Percentiles rank a stretch among this genome's conserved stretches.
Conservation (phyloP, 30 jellyfish, hydroid and myxozoan species). For the Aurelia aurita complex sp. Pacific region DNA sequence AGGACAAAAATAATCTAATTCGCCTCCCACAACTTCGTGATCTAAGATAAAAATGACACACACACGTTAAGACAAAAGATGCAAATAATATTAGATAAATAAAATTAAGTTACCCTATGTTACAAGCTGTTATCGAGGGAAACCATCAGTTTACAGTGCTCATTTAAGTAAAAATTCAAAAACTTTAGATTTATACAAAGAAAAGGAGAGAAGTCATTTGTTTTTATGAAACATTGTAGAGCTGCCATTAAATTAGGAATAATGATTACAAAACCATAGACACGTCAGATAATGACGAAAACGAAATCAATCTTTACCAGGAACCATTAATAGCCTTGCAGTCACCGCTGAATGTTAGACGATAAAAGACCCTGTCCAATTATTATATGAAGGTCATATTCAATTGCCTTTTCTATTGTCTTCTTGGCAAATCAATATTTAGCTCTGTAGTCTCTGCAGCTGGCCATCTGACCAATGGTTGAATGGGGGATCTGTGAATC, state of each 20-base stretch:
- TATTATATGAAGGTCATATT: too few species aligned
- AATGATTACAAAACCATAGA: too few species aligned
- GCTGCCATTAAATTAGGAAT: too few species aligned
- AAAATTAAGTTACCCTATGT: conserved; percentile 48
- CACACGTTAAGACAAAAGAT: neutral
- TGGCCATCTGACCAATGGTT: too few species aligned
- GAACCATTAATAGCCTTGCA: too few species aligned
- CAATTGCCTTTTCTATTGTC: too few species aligned
- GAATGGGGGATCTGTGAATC: too few species aligned
- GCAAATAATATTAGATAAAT: conserved; percentile 23
- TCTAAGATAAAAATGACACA: neutral
- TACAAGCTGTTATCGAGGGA: conserved; percentile 34
- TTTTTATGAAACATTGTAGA: too few species aligned
- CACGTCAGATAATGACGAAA: neutral
- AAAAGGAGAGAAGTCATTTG: neutral
- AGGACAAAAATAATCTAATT: neutral
- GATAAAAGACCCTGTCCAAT: too few species aligned
- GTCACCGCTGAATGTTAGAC: too few species aligned
- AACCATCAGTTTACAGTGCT: neutral
- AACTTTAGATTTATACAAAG: conserved; percentile 43
- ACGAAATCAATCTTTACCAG: neutral
- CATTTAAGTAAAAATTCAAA: conserved; percentile 24
- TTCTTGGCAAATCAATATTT: too few species aligned
- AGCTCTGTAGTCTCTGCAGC: too few species aligned
- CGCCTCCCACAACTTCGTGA: neutral